A percentile compares a stretch with the other conserved stretches of the same genome.
phyloP scores from a whole-genome alignment of 2,797 vertebrate species.

The Myotis myotis region DNA sequence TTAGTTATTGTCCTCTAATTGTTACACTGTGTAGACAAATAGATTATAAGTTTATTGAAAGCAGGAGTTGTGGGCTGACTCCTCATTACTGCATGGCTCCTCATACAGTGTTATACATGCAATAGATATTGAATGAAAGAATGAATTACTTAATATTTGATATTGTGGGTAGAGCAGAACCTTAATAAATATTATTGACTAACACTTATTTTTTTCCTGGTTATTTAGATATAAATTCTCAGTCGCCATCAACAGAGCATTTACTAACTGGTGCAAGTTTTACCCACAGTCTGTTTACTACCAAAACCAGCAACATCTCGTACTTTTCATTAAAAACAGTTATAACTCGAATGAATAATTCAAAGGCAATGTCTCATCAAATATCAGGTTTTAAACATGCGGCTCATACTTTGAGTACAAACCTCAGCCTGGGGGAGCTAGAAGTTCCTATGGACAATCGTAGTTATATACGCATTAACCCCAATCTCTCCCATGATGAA shows the following conservation, averaged over 20 bases:
- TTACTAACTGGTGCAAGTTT: constrained; percentile 34
- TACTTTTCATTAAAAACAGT: constrained; percentile 43
- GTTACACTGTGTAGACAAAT: not conserved
- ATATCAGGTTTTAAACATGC: not conserved
- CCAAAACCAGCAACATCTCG: not conserved
- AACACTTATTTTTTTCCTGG: not conserved
- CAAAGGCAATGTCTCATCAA: not conserved
- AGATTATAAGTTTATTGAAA: not conserved
- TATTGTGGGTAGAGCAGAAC: not conserved
- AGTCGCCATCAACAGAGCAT: not conserved
- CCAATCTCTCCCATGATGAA: not conserved
- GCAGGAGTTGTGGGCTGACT: not conserved
- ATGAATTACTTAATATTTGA: not conserved
- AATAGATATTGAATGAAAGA: not conserved
- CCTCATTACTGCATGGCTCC: not conserved
- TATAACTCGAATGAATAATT: constrained; percentile 26
- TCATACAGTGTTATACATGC: not conserved
- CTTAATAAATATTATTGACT: not conserved
- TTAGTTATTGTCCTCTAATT: not conserved
- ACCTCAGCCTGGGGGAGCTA: not conserved
- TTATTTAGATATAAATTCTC: constrained; percentile 65
- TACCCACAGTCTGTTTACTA: constrained; percentile 42
- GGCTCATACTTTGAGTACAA: not conserved
- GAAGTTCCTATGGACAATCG: not conserved
- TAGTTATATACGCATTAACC: not conserved